Conservation (phyloP, 2,797 vertebrate genomes). For the Semaprochilodus insignis region DNA sequence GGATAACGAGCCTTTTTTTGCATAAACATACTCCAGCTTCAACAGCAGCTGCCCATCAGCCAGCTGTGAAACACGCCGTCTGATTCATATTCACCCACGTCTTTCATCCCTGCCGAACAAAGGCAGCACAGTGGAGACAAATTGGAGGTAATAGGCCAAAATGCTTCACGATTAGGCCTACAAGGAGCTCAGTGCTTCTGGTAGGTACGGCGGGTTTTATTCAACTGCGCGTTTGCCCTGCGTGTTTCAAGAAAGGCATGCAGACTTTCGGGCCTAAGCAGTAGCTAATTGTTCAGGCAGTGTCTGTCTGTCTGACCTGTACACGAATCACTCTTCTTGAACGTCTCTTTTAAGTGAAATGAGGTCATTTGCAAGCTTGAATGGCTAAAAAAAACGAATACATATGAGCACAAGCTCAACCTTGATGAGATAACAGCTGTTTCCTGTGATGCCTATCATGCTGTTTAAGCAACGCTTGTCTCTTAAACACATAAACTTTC, state of each 20-base stretch:
- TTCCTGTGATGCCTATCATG: background rate
- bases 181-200: conserved; percentile 4
- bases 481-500: background rate
- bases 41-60: conserved; percentile 18
- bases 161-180: conserved; percentile 1
- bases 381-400: background rate
- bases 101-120: conserved; percentile 14
- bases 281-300: background rate
- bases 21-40: conserved; percentile 17
- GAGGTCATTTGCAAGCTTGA: background rate
- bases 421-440: background rate
- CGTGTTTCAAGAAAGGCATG: background rate
- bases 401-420: background rate
- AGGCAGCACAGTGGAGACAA: conserved; percentile 7
- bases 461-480: background rate
- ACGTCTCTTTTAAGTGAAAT: too few relatives aligned
- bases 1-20: conserved; percentile 13
- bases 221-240: background rate
- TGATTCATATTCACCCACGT: conserved; percentile 31
- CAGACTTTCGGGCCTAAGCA: background rate
- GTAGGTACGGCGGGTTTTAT: background rate
- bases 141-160: conserved; percentile 11
- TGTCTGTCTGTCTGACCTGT: background rate
- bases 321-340: too few relatives aligned
- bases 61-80: conserved; percentile 13